Evolutionary conservation across 2,888 invertebrate genomes (phyloP).

Genomic region (Diadromus collaris): DNA sequence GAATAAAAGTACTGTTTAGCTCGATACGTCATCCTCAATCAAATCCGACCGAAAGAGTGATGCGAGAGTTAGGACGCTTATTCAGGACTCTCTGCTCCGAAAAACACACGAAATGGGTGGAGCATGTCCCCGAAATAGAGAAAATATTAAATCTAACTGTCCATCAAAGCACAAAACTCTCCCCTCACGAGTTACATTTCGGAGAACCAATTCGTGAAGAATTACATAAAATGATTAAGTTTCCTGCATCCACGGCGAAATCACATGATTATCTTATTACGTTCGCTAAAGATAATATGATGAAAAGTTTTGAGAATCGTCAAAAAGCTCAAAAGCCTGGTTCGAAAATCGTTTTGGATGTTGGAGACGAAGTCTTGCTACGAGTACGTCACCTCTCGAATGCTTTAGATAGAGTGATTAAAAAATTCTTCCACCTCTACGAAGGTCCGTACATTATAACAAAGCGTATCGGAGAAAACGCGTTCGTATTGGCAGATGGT

Average conservation of each 20-base stretch:
- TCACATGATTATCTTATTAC: too few species aligned
- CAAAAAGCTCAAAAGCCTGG: too few species aligned
- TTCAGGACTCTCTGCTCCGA: slow-evolving; percentile 57
- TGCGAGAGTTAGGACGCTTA: slow-evolving; percentile 58
- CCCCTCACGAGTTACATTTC: slow-evolving; percentile 46
- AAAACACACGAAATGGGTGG: slow-evolving; percentile 56
- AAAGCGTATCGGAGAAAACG: too few species aligned
- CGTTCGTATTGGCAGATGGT: too few species aligned
- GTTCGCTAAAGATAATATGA: too few species aligned
- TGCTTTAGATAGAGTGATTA: too few species aligned
- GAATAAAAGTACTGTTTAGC: slow-evolving; percentile 37
- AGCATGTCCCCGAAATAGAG: slow-evolving; percentile 41
- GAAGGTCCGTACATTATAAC: too few species aligned
- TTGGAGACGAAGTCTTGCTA: too few species aligned
- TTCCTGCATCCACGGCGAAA: slow-evolving; percentile 23
- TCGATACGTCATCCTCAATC: slow-evolving; percentile 56
- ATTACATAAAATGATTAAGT: slow-evolving; percentile 28
- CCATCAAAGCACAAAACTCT: slow-evolving; percentile 52
- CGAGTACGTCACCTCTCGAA: too few species aligned
- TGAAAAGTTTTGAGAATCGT: too few species aligned
- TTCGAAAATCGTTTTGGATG: too few species aligned
- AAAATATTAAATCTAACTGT: slow-evolving; percentile 51
- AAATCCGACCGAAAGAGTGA: slow-evolving; percentile 55
- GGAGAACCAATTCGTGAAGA: slow-evolving; percentile 5
- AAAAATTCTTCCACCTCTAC: too few species aligned